phyloP scores from a whole-genome alignment of 2,888 invertebrate genomes.

The Pherbina coryleti region DNA sequence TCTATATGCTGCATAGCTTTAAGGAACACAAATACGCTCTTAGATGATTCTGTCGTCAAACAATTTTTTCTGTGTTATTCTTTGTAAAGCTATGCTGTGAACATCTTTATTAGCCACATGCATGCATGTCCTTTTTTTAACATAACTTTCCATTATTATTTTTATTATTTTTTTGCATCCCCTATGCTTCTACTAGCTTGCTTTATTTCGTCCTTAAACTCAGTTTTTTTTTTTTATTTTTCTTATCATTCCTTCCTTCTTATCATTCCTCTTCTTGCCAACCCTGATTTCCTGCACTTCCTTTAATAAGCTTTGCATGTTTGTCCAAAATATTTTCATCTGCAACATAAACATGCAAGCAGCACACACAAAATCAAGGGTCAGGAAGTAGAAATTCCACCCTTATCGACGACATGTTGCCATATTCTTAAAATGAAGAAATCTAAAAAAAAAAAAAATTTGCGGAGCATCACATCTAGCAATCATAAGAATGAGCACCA shows the following conservation, averaged over 20 bases:
- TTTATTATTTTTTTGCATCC: neutral
- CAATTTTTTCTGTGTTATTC: no score
- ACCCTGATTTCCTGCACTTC: neutral
- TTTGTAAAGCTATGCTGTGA: no score
- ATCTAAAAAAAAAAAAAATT: neutral
- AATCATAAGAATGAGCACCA: neutral
- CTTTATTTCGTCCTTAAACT: neutral
- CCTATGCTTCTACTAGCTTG: neutral
- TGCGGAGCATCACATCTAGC: neutral
- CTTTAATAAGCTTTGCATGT: neutral
- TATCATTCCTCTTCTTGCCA: neutral
- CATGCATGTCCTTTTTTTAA: neutral
- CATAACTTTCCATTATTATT: neutral
- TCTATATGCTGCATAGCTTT: no score
- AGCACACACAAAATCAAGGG: neutral
- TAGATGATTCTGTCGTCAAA: no score
- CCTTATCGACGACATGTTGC: neutral
- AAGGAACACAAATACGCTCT: no score
- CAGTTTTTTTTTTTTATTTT: neutral
- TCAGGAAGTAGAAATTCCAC: slow-evolving; percentile 11
- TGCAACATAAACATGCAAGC: slow-evolving; percentile 13
- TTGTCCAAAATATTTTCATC: slow-evolving; percentile 16
- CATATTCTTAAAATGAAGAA: neutral
- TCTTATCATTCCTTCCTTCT: neutral
- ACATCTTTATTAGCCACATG: neutral